Percentiles rank a stretch among this genome's conserved stretches.
Conservation (phyloP, 2,113 vertebrate genomes). For the Neotoma lepida region DNA sequence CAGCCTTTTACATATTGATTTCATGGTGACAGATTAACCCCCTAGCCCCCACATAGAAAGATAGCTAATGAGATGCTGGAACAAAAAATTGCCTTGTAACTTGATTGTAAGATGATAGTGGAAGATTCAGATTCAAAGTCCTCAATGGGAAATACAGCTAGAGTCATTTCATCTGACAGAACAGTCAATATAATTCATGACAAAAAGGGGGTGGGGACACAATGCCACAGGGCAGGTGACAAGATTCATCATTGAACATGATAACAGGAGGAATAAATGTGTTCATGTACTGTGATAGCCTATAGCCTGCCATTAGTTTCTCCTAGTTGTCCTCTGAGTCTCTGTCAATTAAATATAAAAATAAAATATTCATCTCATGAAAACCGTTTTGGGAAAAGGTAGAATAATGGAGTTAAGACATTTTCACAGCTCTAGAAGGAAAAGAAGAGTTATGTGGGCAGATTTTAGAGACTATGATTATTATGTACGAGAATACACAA, state of each 20-base stretch:
- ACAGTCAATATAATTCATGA: not conserved
- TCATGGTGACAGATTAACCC: constrained; percentile 53
- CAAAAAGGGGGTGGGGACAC: not conserved
- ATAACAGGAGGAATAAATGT: not conserved
- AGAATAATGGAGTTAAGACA: not conserved
- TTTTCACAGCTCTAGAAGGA: not conserved
- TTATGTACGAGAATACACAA: constrained; percentile 2
- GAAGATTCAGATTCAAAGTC: constrained; percentile 35
- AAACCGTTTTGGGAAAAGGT: not conserved
- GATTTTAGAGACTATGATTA: constrained; percentile 3
- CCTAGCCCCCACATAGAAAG: not conserved
- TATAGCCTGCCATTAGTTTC: not conserved
- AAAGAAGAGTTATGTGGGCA: not conserved
- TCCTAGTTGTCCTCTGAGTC: not conserved
- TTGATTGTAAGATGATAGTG: constrained; percentile 21
- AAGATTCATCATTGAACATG: not conserved
- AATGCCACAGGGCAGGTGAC: not conserved
- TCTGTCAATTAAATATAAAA: constrained; percentile 48
- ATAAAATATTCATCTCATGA: not conserved
- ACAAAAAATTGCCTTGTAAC: constrained; percentile 50
- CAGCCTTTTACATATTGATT: constrained; percentile 68
- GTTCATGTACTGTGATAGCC: not conserved
- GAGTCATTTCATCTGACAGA: constrained; percentile 9
- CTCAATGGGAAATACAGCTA: not conserved
- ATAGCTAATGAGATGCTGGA: constrained; percentile 32